Conservation (phyloP, 1,140 invertebrate species). For the Diuraphis noxia region DNA sequence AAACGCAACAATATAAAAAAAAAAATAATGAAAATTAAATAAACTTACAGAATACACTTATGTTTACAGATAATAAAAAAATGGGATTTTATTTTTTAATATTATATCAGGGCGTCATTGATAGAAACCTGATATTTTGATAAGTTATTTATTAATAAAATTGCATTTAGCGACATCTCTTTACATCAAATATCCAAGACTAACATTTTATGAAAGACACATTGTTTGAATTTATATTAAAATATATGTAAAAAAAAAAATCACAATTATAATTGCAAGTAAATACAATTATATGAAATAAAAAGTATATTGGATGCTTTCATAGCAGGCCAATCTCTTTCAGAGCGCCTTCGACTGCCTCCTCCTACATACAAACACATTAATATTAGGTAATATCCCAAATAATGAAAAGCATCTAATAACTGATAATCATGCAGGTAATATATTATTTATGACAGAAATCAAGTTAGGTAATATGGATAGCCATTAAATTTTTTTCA, state of each 20-base stretch:
- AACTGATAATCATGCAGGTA: conserved; percentile 37
- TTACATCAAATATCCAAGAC: not conserved
- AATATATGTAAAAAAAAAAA: conserved; percentile 47
- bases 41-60: conserved; percentile 29
- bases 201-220: conserved; percentile 38
- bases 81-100: not conserved
- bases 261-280: conserved; percentile 43
- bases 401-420: conserved; percentile 27
- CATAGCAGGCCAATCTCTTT: conserved; percentile 77
- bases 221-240: conserved; percentile 45
- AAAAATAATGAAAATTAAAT: conserved; percentile 4
- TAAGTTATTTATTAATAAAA: conserved; percentile 22
- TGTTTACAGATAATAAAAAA: conserved; percentile 21
- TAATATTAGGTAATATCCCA: conserved; percentile 40
- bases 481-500: conserved; percentile 14
- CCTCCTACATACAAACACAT: conserved; percentile 66
- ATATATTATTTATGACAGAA: not conserved
- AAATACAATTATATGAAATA: conserved; percentile 32
- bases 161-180: not conserved
- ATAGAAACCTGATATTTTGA: not conserved
- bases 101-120: not conserved
- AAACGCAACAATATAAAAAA: conserved; percentile 40
- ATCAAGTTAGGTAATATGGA: conserved; percentile 34
- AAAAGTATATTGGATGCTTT: conserved; percentile 41
- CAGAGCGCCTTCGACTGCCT: conserved; percentile 80